Conservation (phyloP, 1,140 invertebrate genomes). For the Drosophila auraria region DNA sequence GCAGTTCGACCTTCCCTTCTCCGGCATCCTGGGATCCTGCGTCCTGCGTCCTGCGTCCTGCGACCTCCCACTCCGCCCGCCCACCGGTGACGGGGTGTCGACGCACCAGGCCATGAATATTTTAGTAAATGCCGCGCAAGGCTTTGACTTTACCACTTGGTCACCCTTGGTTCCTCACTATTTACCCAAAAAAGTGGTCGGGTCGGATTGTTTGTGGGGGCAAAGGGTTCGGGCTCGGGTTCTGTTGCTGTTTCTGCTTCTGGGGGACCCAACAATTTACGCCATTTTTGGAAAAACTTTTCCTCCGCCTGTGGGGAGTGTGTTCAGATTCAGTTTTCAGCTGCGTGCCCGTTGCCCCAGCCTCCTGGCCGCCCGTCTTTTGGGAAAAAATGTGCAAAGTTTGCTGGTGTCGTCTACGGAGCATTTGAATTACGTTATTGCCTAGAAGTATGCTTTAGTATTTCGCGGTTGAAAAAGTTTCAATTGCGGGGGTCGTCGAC, state of each 20-base stretch:
- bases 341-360: constrained; percentile 41
- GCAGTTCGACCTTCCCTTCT: constrained; percentile 41
- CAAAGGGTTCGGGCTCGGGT: constrained; percentile 36
- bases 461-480: constrained; percentile 82
- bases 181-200: constrained; percentile 42
- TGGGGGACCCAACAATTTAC: constrained; percentile 67
- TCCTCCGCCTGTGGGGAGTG: constrained; percentile 24
- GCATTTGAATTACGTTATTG: constrained; percentile 79
- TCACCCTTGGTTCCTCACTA: constrained; percentile 60
- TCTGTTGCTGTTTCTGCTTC: constrained; percentile 10
- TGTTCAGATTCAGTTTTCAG: constrained; percentile 49
- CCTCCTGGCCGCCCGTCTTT: constrained; percentile 7
- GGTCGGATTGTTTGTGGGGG: constrained; percentile 5
- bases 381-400: constrained; percentile 72
- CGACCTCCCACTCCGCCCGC: neutral
- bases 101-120: constrained; percentile 78
- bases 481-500: constrained; percentile 74
- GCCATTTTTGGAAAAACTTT: constrained; percentile 69
- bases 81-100: constrained; percentile 50
- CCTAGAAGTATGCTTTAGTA: constrained; percentile 79
- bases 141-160: constrained; percentile 76
- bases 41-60: neutral
- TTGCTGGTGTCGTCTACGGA: constrained; percentile 68
- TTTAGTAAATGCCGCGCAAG: constrained; percentile 77
- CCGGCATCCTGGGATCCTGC: neutral